Evolutionary conservation across 2,113 vertebrate species (phyloP).

Genomic region (Melanotaenia duboulayi): DNA sequence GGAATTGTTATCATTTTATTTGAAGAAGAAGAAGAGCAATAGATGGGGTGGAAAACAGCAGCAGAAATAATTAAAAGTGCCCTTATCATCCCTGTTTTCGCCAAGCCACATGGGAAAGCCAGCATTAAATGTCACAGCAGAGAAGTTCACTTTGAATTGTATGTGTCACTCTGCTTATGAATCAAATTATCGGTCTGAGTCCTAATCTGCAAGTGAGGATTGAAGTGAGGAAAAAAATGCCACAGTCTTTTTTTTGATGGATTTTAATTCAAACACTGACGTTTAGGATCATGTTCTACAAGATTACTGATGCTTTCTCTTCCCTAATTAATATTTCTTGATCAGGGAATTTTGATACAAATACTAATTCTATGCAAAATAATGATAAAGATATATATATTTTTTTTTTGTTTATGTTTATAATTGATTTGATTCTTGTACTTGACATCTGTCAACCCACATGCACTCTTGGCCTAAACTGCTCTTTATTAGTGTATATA

Average conservation of each 20-base stretch:
- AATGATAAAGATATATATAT: not conserved
- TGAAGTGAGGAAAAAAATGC: not conserved
- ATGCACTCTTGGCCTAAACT: too few relatives aligned
- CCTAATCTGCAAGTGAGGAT: constrained; percentile 34
- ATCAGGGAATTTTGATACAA: not conserved
- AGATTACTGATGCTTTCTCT: constrained; percentile 3
- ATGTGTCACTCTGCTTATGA: constrained; percentile 56
- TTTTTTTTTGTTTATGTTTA: too few relatives aligned
- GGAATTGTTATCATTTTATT: constrained; percentile 69
- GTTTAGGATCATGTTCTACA: not conserved
- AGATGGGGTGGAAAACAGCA: constrained; percentile 20
- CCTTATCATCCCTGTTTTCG: constrained; percentile 66
- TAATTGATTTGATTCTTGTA: too few relatives aligned
- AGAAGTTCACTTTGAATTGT: constrained; percentile 57
- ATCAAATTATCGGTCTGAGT: constrained; percentile 55
- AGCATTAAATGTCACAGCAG: constrained; percentile 66
- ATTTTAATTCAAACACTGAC: not conserved
- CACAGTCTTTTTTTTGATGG: not conserved
- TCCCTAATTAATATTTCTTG: not conserved
- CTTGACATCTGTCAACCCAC: too few relatives aligned
- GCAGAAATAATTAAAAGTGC: constrained; percentile 74
- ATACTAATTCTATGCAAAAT: not conserved
- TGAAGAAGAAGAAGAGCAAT: constrained; percentile 57
- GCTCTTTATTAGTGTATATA: too few relatives aligned
- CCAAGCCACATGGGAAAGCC: constrained; percentile 36